These are phyloP conservation scores for Mactra quadrangularis DNA, from an alignment of 1,140 invertebrate species.

Conservation along the genomic window DNA sequence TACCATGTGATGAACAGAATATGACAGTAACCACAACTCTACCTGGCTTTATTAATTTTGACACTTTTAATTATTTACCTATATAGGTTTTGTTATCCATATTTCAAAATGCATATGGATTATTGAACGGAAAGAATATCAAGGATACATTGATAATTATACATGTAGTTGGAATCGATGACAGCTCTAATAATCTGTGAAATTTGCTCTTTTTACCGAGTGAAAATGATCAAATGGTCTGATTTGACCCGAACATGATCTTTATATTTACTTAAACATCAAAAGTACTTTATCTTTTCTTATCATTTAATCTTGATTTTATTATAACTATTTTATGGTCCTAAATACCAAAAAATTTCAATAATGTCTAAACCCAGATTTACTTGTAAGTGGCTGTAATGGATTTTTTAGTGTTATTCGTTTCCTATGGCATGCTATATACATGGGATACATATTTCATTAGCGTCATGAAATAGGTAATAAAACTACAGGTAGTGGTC, in stretches of 20 bases:
- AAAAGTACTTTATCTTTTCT: background rate
- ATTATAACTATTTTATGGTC: slow-evolving; percentile 11
- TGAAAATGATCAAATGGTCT: too few species aligned
- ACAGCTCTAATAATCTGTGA: too few species aligned
- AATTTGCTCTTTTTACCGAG: too few species aligned
- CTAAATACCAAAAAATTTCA: background rate
- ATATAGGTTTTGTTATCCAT: too few species aligned
- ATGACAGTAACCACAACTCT: too few species aligned
- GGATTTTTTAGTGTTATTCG: slow-evolving; percentile 19
- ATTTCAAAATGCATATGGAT: too few species aligned
- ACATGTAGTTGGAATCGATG: too few species aligned
- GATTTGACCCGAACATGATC: background rate
- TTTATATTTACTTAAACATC: background rate
- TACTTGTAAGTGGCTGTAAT: slow-evolving; percentile 1
- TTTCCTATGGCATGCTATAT: background rate
- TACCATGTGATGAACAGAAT: too few species aligned
- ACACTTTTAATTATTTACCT: too few species aligned
- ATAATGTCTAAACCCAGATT: background rate
- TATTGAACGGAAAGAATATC: too few species aligned
- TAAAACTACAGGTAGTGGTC: slow-evolving; percentile 31
- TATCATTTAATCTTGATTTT: background rate
- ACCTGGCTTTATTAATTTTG: too few species aligned
- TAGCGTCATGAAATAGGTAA: slow-evolving; percentile 1
- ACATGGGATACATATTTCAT: slow-evolving; percentile 21
- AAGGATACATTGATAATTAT: too few species aligned